Percentiles rank a stretch among this genome's conserved stretches.
phyloP scores from a whole-genome alignment of 2,888 invertebrate species.

The Microplitis deprimator region DNA sequence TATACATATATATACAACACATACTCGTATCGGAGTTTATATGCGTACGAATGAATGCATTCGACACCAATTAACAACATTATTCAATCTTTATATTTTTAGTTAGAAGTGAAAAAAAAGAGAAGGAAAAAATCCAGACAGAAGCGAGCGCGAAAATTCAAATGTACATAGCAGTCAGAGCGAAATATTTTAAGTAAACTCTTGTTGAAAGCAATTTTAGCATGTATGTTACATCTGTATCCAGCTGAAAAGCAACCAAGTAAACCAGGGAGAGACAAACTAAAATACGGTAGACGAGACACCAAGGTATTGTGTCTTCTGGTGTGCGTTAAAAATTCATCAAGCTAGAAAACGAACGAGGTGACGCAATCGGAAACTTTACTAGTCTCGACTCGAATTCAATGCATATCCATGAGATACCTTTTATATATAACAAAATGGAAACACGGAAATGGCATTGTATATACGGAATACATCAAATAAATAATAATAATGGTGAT shows the following conservation, averaged over 20 bases:
- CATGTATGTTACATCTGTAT: too few species aligned
- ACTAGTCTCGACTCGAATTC: neutral
- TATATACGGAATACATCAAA: neutral
- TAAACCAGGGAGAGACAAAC: neutral
- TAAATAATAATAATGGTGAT: neutral
- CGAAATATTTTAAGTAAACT: too few species aligned
- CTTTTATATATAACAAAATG: neutral
- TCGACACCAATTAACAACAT: constrained; percentile 22
- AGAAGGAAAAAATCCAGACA: neutral
- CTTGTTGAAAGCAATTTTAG: too few species aligned
- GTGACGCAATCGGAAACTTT: constrained; percentile 2
- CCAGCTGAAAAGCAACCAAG: too few species aligned
- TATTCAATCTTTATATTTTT: constrained; percentile 16
- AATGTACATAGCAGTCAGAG: too few species aligned
- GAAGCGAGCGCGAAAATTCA: neutral
- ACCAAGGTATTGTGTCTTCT: neutral
- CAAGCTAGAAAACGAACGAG: constrained; percentile 11
- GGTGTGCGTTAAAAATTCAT: constrained; percentile 13
- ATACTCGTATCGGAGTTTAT: constrained; percentile 1
- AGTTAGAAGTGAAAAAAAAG: neutral
- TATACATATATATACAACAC: constrained; percentile 19
- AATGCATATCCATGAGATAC: constrained; percentile 16
- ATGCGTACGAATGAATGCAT: constrained; percentile 7
- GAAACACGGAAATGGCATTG: neutral
- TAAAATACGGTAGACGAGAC: neutral